These are phyloP conservation scores for Engraulis encrasicolus DNA, from an alignment of 2,113 vertebrate species.

Conservation along the genomic window DNA sequence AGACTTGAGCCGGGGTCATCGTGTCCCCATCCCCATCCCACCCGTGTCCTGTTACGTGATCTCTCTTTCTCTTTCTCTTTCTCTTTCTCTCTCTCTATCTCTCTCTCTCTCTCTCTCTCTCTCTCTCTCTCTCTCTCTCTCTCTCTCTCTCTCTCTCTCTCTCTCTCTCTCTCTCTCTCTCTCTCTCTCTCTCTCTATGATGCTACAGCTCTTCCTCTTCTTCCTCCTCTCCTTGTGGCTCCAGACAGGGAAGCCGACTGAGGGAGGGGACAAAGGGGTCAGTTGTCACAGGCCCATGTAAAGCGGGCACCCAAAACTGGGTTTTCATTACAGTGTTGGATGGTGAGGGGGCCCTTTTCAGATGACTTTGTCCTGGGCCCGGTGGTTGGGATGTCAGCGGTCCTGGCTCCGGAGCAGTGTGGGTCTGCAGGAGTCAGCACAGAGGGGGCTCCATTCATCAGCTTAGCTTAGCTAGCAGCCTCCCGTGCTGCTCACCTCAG, in stretches of 20 bases:
- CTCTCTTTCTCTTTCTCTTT: neutral
- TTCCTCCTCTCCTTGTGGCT: no score
- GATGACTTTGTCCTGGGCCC: no score
- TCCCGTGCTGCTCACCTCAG: conserved; percentile 6
- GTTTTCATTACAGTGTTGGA: no score
- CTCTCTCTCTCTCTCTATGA: neutral
- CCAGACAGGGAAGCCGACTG: no score
- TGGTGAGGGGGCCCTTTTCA: no score
- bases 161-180: neutral
- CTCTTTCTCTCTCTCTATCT: neutral
- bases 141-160: neutral
- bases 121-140: neutral
- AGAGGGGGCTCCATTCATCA: neutral
- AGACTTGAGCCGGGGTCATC: neutral
- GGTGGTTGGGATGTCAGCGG: no score
- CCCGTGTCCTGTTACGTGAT: neutral
- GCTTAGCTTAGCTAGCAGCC: neutral
- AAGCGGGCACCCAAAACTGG: no score
- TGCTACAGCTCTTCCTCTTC: neutral
- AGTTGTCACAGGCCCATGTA: no score
- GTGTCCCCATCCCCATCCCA: neutral
- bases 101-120: neutral
- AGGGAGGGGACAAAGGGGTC: no score
- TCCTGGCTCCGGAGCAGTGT: neutral
- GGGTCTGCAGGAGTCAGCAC: neutral